phyloP scores from a whole-genome alignment of 2,113 vertebrate genomes.

The Petrocephalus microphthalmus region DNA sequence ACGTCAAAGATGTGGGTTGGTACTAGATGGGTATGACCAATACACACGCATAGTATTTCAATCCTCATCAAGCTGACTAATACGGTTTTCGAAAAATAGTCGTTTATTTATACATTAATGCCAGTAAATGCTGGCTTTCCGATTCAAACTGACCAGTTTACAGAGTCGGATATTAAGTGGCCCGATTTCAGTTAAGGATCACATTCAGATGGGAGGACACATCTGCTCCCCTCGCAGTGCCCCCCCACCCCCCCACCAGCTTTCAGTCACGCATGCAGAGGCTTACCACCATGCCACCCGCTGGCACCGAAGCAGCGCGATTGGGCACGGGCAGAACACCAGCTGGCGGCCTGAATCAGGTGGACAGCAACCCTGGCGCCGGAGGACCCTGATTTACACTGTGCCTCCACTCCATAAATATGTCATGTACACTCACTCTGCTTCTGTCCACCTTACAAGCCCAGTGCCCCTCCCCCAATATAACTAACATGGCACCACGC shows the following conservation, averaged over 20 bases:
- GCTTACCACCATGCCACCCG: not conserved
- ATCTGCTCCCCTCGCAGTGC: not conserved
- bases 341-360: not conserved
- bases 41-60: not conserved
- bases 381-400: too few relatives aligned
- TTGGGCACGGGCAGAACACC: not conserved
- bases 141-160: not conserved
- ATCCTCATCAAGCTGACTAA: not conserved
- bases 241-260: not conserved
- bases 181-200: not conserved
- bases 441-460: not conserved
- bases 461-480: not conserved
- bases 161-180: not conserved
- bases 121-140: not conserved
- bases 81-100: not conserved
- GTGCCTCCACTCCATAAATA: not conserved
- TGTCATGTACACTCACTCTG: not conserved
- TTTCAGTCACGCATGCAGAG: not conserved
- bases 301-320: not conserved
- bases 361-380: not conserved
- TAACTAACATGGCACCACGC: not conserved
- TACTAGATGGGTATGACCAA: not conserved
- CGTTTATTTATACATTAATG: not conserved
- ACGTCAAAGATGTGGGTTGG: too few relatives aligned
- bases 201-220: not conserved